Conservation (phyloP, 2,113 vertebrate genomes). For the Mesocricetus auratus region DNA sequence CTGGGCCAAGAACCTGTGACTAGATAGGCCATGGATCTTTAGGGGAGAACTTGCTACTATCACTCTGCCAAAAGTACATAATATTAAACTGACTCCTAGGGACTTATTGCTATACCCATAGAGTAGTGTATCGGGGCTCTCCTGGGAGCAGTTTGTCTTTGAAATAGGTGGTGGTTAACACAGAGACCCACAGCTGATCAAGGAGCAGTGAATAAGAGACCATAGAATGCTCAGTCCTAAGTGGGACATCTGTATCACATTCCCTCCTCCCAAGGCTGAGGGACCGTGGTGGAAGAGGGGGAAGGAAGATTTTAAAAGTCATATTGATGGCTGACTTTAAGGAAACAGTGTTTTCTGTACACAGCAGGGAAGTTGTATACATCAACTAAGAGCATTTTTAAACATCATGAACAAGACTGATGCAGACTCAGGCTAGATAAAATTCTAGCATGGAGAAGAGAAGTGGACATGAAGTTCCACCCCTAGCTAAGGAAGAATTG, state of each 20-base stretch:
- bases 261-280: not conserved
- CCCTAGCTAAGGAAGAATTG: not conserved
- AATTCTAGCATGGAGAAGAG: not conserved
- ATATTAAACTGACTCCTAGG: not conserved
- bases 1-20: not conserved
- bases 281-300: not conserved
- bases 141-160: not conserved
- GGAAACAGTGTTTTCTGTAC: not conserved
- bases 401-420: not conserved
- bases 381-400: not conserved
- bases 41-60: not conserved
- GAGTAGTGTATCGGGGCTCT: not conserved
- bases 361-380: not conserved
- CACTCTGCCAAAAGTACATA: not conserved
- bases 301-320: not conserved
- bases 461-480: not conserved
- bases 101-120: not conserved
- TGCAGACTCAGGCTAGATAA: not conserved
- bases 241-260: not conserved
- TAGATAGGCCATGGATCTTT: not conserved
- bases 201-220: not conserved
- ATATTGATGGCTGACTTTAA: not conserved
- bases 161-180: not conserved
- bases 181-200: not conserved
- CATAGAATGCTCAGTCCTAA: not conserved